These are phyloP conservation scores for Pitangus sulphuratus DNA, from an alignment of 2,797 vertebrate species.

Conservation along the genomic window DNA sequence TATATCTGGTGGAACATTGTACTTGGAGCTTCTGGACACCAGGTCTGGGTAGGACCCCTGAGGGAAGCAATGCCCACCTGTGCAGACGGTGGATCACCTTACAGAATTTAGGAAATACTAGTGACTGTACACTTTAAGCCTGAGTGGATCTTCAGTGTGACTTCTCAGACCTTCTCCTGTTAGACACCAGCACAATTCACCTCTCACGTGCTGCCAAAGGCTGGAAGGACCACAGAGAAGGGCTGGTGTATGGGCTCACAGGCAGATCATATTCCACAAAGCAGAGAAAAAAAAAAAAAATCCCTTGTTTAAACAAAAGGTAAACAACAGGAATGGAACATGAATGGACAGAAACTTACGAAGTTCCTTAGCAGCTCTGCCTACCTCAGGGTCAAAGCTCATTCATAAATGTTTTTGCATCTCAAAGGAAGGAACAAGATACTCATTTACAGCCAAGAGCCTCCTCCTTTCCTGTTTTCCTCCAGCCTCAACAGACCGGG, in stretches of 20 bases:
- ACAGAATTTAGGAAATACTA: background rate
- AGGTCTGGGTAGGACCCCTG: background rate
- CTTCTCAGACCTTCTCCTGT: background rate
- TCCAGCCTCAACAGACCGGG: background rate
- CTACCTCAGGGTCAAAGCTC: constrained; percentile 7
- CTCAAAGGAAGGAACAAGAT: background rate
- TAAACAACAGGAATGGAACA: background rate
- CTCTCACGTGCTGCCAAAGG: background rate
- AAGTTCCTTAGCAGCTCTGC: background rate
- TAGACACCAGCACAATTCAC: background rate
- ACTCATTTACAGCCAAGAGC: background rate
- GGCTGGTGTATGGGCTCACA: background rate
- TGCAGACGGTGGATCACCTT: background rate
- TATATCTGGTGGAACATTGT: background rate
- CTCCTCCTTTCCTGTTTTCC: constrained; percentile 20
- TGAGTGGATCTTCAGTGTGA: background rate
- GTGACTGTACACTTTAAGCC: background rate
- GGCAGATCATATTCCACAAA: background rate
- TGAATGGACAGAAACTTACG: background rate
- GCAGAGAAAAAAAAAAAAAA: background rate
- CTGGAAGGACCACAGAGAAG: background rate
- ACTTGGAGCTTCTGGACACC: background rate
- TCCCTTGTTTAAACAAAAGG: background rate
- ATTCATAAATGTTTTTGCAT: background rate
- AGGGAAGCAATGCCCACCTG: background rate